phyloP scores from a whole-genome alignment of 2,113 vertebrate species.

The Peucedramus taeniatus region DNA sequence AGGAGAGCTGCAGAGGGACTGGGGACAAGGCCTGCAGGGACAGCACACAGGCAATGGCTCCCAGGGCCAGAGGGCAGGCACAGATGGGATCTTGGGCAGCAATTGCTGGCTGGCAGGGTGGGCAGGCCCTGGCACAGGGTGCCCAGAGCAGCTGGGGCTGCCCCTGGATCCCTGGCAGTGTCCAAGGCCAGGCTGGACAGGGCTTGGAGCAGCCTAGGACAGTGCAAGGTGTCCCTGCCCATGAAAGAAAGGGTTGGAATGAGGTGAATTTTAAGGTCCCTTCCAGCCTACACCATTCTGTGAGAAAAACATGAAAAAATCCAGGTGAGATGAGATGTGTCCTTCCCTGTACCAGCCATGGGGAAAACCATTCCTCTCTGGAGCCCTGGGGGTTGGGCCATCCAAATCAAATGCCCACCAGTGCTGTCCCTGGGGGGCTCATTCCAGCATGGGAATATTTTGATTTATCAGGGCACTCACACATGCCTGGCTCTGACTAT shows the following conservation, averaged over 20 bases:
- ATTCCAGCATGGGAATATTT: fast-evolving
- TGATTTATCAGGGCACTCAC: background rate
- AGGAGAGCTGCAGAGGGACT: background rate
- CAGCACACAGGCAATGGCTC: background rate
- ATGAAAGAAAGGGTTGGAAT: background rate
- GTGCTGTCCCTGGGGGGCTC: background rate
- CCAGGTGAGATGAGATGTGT: background rate
- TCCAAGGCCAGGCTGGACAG: fast-evolving
- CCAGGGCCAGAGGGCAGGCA: background rate
- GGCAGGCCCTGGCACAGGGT: background rate
- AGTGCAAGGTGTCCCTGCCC: fast-evolving
- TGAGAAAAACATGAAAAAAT: background rate
- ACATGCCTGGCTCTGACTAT: fast-evolving
- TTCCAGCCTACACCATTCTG: background rate
- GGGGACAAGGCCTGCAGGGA: background rate
- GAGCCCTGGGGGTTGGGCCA: background rate
- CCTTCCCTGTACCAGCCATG: background rate
- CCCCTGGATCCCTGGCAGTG: background rate
- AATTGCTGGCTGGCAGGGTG: background rate
- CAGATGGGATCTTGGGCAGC: fast-evolving
- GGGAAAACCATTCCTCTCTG: background rate
- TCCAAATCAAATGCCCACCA: background rate
- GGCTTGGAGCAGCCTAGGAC: fast-evolving
- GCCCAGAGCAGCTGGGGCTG: background rate
- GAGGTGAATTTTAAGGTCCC: background rate